Base-by-base conservation (phyloP, 35 echinoderm and acorn worm genomes). In the Hemicentrotus pulcherrimus region DNA sequence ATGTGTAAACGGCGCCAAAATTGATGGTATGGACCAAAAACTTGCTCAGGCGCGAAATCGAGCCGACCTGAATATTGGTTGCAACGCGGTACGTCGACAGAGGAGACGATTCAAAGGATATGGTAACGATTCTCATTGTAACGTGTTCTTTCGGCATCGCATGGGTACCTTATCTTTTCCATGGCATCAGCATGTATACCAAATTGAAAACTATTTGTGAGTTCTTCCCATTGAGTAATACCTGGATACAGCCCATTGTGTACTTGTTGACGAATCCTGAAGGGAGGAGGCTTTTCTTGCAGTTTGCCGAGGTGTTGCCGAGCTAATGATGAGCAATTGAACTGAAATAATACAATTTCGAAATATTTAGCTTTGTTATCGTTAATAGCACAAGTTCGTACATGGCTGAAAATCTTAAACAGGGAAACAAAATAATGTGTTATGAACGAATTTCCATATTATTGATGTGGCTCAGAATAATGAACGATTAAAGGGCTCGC, bases 191-290 rank as follows among this genome's bases (percentile, higher is more conserved):
- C 9, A 47, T 45, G 88, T 28, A 47, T 90, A 19, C 4, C 46
- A 47, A 32, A 47, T 90, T 78, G 28, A 78, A 28, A 6, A 78
- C 32, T 33, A 47, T 15, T 45, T 11, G 32, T 47, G 31, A 90
- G 31, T 45, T 45, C 15, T 45, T 90, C 14, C 32, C 88, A 18
- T 0, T 47, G 19, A 47, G 32, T 11, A 45, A 30, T 30, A 32
- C 88, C 31, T 90, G 88, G 88, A 47, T 90, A n/a, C 88, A 90
- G 46, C 88, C 88, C 24, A 33, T 90, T 18, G 88, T 90, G 88
- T 90, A 90, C 31, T 90, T 90, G 88, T 15, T 90, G 88, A 90
- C 88, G 46, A 90, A 90, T 90, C 32, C 12, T 45, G 88, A 90
- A 90, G 32, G 31, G 24, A 90, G 46, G 12, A 46, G 46, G 24